Conservation (phyloP, 2,113 vertebrate species). For the Cettia cetti region DNA sequence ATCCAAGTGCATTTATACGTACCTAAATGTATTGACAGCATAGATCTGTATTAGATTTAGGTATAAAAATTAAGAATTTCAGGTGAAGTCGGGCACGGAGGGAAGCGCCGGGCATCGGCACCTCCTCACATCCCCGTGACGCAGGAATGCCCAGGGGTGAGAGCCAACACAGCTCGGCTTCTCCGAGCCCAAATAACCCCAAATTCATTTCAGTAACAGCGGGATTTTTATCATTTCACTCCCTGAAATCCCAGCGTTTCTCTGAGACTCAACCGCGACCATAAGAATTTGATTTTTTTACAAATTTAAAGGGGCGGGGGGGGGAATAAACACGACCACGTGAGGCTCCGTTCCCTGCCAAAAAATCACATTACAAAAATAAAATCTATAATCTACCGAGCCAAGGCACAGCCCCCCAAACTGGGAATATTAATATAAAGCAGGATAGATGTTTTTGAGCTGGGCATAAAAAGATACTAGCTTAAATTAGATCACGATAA, state of each 20-base stretch:
- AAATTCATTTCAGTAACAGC: fast-evolving
- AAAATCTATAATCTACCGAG: neutral
- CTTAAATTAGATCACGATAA: neutral
- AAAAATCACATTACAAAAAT: neutral
- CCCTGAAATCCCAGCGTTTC: neutral
- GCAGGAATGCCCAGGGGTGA: neutral
- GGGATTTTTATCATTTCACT: neutral
- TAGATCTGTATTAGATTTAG: fast-evolving
- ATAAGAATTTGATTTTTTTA: neutral
- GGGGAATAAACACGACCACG: neutral
- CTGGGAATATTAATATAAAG: neutral
- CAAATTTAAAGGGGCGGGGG: neutral
- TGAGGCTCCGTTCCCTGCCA: neutral
- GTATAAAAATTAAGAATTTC: fast-evolving
- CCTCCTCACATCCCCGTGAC: neutral
- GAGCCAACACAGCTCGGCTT: neutral
- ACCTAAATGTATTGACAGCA: fast-evolving
- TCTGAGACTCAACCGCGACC: fast-evolving
- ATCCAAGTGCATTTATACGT: fast-evolving
- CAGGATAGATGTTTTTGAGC: neutral
- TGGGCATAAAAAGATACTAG: neutral
- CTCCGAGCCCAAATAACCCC: neutral
- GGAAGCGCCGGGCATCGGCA: neutral
- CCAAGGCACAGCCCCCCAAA: neutral
- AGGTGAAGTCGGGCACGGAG: neutral